Percentiles rank a stretch among this genome's conserved stretches.
These are phyloP conservation scores for Calyptomena viridis DNA, from an alignment of 2,113 vertebrate genomes.

Conservation along the genomic window DNA sequence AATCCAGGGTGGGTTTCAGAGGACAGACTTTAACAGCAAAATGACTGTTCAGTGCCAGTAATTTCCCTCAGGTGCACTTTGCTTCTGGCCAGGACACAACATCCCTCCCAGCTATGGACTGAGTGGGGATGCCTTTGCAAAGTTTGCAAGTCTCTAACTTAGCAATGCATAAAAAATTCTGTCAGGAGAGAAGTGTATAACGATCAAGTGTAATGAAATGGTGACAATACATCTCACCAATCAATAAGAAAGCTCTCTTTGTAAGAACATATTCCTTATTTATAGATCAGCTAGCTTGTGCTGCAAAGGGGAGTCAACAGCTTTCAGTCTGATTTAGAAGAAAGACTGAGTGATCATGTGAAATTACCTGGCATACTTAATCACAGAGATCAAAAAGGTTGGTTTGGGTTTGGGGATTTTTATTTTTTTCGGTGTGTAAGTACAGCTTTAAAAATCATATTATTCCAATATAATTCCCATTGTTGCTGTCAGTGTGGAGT, in stretches of 20 bases:
- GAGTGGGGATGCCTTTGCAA: not conserved
- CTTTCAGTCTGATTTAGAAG: not conserved
- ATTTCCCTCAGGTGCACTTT: not conserved
- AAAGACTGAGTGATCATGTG: slow-evolving; percentile 8
- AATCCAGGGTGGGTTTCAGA: not conserved
- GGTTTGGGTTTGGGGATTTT: not conserved
- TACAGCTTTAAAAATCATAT: slow-evolving; percentile 10
- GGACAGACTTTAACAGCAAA: not conserved
- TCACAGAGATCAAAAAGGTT: not conserved
- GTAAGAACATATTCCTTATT: not conserved
- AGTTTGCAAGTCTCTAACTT: not conserved
- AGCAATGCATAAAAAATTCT: not conserved
- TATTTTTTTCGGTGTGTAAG: not conserved
- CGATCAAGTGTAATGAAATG: not conserved
- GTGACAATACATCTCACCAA: not conserved
- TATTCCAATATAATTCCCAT: slow-evolving; percentile 40
- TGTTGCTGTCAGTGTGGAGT: slow-evolving; percentile 33
- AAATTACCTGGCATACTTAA: slow-evolving; percentile 33
- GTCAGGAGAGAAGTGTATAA: not conserved
- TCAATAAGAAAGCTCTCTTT: slow-evolving; percentile 6
- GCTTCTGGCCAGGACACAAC: not conserved
- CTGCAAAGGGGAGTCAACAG: not conserved
- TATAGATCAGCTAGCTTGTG: not conserved
- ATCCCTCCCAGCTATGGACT: fast-evolving
- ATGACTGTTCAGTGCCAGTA: not conserved